phyloP scores from a whole-genome alignment of 1,140 invertebrate species.

The Cyclina sinensis region DNA sequence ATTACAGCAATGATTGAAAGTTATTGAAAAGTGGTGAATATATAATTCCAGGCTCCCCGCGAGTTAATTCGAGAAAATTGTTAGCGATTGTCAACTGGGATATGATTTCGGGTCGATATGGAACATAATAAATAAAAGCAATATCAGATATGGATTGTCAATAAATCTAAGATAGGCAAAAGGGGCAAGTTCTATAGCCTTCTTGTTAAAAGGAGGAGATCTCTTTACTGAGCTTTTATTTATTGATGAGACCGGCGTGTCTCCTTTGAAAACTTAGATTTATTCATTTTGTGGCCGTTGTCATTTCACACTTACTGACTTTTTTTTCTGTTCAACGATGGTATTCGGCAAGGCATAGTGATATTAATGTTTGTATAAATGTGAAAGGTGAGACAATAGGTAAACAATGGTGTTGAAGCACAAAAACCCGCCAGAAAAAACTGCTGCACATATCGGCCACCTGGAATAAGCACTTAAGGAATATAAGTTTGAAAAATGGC shows the following conservation, averaged over 20 bases:
- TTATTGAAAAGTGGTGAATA: background rate
- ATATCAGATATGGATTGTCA: background rate
- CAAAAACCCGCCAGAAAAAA: too few relatives aligned
- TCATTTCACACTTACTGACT: too few relatives aligned
- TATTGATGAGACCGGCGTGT: background rate
- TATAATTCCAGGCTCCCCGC: slow-evolving; percentile 5
- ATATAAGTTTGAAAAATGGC: background rate
- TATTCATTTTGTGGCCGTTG: too few relatives aligned
- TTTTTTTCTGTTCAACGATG: too few relatives aligned
- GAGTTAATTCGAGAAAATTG: background rate
- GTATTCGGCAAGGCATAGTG: too few relatives aligned
- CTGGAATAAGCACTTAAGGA: too few relatives aligned
- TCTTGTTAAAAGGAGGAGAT: background rate
- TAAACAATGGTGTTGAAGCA: too few relatives aligned
- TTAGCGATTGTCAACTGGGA: background rate
- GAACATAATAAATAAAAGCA: slow-evolving; percentile 2
- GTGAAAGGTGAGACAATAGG: too few relatives aligned
- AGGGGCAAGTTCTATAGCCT: background rate
- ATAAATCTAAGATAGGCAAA: background rate
- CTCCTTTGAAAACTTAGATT: too few relatives aligned
- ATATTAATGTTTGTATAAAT: too few relatives aligned
- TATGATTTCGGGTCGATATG: background rate
- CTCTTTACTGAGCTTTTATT: background rate
- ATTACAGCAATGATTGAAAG: background rate
- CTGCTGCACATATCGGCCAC: too few relatives aligned